Evolutionary conservation across 2,888 invertebrate genomes (phyloP), one percentile per base, ranked within the genome.

Genomic region (Toxonevra muliebris): DNA sequence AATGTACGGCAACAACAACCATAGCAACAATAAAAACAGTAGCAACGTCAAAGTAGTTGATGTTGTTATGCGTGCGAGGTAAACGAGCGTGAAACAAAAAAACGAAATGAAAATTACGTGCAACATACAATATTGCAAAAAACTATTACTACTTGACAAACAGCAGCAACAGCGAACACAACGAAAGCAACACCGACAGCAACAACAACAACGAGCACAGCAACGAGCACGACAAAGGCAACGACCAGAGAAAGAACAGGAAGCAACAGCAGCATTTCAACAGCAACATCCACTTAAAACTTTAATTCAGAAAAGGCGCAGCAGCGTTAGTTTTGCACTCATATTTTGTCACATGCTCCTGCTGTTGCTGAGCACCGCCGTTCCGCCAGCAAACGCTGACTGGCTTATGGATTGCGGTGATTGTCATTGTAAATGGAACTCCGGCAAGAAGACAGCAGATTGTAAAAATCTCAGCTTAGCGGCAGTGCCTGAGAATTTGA

Each of bases 371-470:
- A 73, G 70, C 20, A 72, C 72, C 55, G 74, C 76, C 45, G 65
- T 72, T 11, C 68, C 69, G 15, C 72, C 75, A 42, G 73, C 74
- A 41, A 69, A 74, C 4, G 77, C 77, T 50, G 83, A 84, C 71
- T 84, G 84, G 83, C 75, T 82, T 45, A 78, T 80, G 77, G 79
- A 82, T 60, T 84, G 84, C 60, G 83, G 82, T 45, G 78, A 81
- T 41, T 95, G 95, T 87, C 90, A 90, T 79, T 95, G 95, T 84
- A 91, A 91, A 75, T 95, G 95, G 95, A 90, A 90, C 53, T 91
- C 91, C 67, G 94, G 95, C 10, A 93, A 92, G 83, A 94, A 92
- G 81, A 91, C 91, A 42, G 95, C 94, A 1, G 92, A 93, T 74
- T 96, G 96, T 82, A 88, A 88, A 40, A 87, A 88, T 66, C 86